Evolutionary conservation across 2,888 invertebrate species (phyloP).

Genomic region (Platycheirus rosarum): DNA sequence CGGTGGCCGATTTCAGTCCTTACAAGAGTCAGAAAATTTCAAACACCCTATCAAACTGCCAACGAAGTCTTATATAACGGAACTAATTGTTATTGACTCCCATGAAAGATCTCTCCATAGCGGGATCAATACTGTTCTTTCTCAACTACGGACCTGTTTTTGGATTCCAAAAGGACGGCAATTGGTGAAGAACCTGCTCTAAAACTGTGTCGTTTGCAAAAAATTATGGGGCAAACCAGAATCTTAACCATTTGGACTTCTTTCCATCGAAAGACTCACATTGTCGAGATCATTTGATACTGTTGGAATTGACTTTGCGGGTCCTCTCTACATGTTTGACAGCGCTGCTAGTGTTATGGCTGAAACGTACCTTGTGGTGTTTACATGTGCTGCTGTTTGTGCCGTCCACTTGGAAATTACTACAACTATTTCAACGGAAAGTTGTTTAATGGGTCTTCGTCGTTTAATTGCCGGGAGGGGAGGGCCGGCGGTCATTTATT

Average conservation of each 20-base stretch:
- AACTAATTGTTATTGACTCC: conserved; percentile 1
- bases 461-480: conserved; percentile 12
- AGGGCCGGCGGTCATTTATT: conserved; percentile 5
- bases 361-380: too few relatives aligned
- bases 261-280: conserved; percentile 14
- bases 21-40: conserved; percentile 12
- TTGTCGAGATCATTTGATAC: too few relatives aligned
- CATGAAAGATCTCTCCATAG: conserved; percentile 12
- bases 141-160: too few relatives aligned
- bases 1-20: conserved; percentile 22
- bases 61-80: too few relatives aligned
- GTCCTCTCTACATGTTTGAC: too few relatives aligned
- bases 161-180: too few relatives aligned
- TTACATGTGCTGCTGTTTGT: conserved; percentile 9
- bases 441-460: conserved; percentile 6
- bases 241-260: conserved; percentile 11
- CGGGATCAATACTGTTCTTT: too few relatives aligned
- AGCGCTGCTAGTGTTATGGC: not conserved
- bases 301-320: conserved; percentile 13
- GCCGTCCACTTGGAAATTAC: conserved; percentile 9
- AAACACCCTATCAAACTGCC: conserved; percentile 17
- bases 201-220: conserved; percentile 2
- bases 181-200: not conserved
- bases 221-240: too few relatives aligned
- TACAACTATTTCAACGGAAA: too few relatives aligned